Evolutionary conservation across 2,113 vertebrate genomes (phyloP).

Genomic region (Chaetodon auriga): DNA sequence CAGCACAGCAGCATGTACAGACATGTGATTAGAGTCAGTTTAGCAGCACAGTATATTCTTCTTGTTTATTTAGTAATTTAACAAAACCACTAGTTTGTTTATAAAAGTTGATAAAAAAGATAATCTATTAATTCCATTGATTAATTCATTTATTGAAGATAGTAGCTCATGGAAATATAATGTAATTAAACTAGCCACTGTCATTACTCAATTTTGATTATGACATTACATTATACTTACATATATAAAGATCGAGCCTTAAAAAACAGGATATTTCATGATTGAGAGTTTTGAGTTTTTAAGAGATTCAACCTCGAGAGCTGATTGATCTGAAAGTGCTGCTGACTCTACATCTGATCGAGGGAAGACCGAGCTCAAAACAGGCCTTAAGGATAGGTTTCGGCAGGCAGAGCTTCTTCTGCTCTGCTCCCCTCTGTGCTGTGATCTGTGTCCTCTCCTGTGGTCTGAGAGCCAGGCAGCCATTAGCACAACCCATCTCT

Average conservation of each 20-base stretch:
- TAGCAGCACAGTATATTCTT: too few species aligned
- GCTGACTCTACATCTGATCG: not conserved
- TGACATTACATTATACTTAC: not conserved
- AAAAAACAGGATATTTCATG: not conserved
- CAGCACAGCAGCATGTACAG: too few species aligned
- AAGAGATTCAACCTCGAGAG: not conserved
- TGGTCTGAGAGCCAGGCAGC: constrained; percentile 70
- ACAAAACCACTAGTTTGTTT: too few species aligned
- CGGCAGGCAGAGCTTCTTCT: not conserved
- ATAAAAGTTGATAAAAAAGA: not conserved
- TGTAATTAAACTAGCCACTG: not conserved
- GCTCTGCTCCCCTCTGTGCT: constrained; percentile 28
- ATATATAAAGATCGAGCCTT: too few species aligned
- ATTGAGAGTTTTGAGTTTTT: not conserved
- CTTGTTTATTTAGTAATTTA: too few species aligned
- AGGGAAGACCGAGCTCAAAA: not conserved
- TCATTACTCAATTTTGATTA: not conserved
- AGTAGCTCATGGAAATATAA: not conserved
- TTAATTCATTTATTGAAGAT: too few species aligned
- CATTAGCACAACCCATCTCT: constrained; percentile 79
- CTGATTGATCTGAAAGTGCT: not conserved
- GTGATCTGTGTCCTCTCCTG: constrained; percentile 68
- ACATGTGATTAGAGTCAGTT: too few species aligned
- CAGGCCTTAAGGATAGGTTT: constrained; percentile 18
- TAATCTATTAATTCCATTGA: not conserved